Evolutionary conservation across 53 echinoderm and acorn worm genomes (phyloP).

Genomic region (Apostichopus leukothele): DNA sequence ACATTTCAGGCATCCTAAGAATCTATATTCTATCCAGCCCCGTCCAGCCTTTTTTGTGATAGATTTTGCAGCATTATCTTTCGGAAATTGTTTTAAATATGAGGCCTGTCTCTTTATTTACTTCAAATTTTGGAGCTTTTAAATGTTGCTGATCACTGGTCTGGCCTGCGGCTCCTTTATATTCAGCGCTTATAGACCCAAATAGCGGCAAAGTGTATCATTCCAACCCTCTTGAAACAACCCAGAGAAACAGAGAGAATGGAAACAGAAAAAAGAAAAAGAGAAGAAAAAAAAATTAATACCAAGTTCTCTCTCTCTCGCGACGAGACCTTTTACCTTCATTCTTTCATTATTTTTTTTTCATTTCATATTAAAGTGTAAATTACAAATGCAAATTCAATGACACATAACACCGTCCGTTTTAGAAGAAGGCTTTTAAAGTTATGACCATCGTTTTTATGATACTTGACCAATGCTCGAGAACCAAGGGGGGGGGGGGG

Average conservation of each 20-base stretch:
- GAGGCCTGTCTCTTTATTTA: slow-evolving; percentile 24
- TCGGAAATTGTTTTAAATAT: slow-evolving; percentile 43
- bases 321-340: not conserved
- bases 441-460: slow-evolving; percentile 51
- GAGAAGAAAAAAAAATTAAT: slow-evolving; percentile 1
- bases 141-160: slow-evolving; percentile 7
- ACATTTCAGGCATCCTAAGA: not conserved
- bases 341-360: not conserved
- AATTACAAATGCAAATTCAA: slow-evolving; percentile 47
- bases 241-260: not conserved
- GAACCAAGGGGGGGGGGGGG: not conserved
- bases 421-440: slow-evolving; percentile 34
- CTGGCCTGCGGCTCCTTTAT: not conserved
- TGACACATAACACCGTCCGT: slow-evolving; percentile 38
- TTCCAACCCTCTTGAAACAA: slow-evolving; percentile 20
- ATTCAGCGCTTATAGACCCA: not conserved
- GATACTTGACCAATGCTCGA: slow-evolving; percentile 48
- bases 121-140: slow-evolving; percentile 18
- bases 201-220: slow-evolving; percentile 31
- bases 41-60: slow-evolving; percentile 12
- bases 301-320: not conserved
- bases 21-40: slow-evolving; percentile 19
- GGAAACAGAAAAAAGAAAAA: not conserved
- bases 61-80: slow-evolving; percentile 46
- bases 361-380: slow-evolving; percentile 37